Evolutionary conservation across 2,797 vertebrate genomes (phyloP), one percentile per base, ranked within the genome.

Genomic region (Myotis pilosus): DNA sequence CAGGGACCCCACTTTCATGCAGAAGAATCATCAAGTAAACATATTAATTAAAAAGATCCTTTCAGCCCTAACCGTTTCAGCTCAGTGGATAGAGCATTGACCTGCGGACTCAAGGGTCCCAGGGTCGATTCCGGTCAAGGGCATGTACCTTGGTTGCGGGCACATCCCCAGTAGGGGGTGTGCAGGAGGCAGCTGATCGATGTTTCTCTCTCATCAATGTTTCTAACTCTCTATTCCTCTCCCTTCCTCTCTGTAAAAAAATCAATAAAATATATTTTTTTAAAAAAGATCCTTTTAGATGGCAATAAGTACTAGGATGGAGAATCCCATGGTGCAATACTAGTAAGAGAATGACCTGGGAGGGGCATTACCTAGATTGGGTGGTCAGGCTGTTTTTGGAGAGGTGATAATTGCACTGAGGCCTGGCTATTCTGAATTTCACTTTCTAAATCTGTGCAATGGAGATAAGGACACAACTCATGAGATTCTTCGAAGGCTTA

Each of bases 361-460:
- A 23, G 17, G 17, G 53, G 33, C 55, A 17, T 30, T 9, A 12
- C 91, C 74, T 38, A 22, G n/a, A 82, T 1, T 15, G 30, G 49
- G 30, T 17, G 36, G 36, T 69, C 3, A 55, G 78, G 55, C 13
- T 30, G 64, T 71, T 23, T 55, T 41, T 49, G 28, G 62, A 44
- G 44, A 89, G 66, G 30, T 28, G 12, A n/a, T 2, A 36, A 4
- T 33, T 25, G 9, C 47, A 6, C 6, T 1, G 44, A 94, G 30
- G 41, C 23, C 51, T 60, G 41, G n/a, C 16, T 87, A 74, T 84
- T 89, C 87, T 68, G 41, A 91, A 68, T 44, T 84, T 47, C 47
- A 62, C 38, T 92, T 91, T 64, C 92, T 76, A 23, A 93, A 72
- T 25, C 3, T 90, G 66, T 68, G 90, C 96, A 94, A 74, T 49